These are phyloP conservation scores for Eubasilissa regina DNA, from an alignment of 1,140 invertebrate species.

Conservation along the genomic window DNA sequence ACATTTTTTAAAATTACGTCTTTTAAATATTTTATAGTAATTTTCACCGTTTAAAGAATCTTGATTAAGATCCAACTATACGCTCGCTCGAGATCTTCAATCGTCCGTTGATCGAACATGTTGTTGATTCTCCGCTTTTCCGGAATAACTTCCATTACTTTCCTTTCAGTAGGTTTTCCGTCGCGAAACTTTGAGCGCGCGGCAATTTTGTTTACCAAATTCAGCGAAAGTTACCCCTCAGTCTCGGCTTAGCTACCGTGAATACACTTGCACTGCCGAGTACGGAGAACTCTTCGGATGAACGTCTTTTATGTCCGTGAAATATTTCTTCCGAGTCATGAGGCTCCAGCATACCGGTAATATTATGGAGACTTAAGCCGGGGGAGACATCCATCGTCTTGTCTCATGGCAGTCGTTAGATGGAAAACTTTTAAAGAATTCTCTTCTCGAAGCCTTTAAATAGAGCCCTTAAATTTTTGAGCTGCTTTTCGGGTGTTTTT, in stretches of 20 bases:
- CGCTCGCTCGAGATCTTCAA: no score
- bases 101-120: not conserved
- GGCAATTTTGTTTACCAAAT: constrained; percentile 50
- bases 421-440: constrained; percentile 20
- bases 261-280: constrained; percentile 39
- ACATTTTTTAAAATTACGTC: no score
- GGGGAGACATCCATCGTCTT: constrained; percentile 40
- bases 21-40: no score
- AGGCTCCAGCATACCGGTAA: constrained; percentile 44
- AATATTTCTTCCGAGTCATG: constrained; percentile 45
- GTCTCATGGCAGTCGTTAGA: constrained; percentile 17
- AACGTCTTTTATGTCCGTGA: constrained; percentile 48
- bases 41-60: no score
- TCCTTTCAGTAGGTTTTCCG: constrained; percentile 37
- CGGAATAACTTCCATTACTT: constrained; percentile 27
- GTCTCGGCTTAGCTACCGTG: not conserved
- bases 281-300: constrained; percentile 30
- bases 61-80: no score
- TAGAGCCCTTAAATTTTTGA: constrained; percentile 2
- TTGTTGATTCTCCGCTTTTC: not conserved
- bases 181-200: constrained; percentile 45
- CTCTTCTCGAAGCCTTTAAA: constrained; percentile 10
- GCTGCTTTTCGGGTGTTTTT: not conserved
- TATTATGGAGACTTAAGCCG: constrained; percentile 45
- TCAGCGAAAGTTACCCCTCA: constrained; percentile 46